Evolutionary conservation across 2,888 invertebrate genomes (phyloP), one percentile per base, ranked within the genome.

Genomic region (Trachelus stipa): DNA sequence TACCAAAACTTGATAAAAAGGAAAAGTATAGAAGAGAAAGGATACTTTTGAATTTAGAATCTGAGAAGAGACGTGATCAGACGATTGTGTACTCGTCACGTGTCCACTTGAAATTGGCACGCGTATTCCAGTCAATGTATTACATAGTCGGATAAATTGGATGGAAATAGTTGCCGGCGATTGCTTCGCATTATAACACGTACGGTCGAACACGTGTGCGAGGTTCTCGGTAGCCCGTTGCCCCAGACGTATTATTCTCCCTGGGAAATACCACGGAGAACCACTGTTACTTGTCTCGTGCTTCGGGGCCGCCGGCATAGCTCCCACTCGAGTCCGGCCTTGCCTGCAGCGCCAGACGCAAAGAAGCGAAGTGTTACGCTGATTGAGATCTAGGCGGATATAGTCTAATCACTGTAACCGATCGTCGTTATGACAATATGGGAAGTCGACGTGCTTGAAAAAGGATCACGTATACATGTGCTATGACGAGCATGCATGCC

Each of bases 401-500:
- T 34, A 68, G 34, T 31, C 69, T 77, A 80, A 79, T 74, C 75
- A 71, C 69, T 75, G 75, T 74, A 76, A 73, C 37, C 73, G 76
- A 69, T 77, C 81, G 34, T 68, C 31, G 69, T 76, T 79, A 79
- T 75, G 77, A 80, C 77, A 79, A 77, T 77, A 77, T 77, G 73
- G 73, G 33, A 79, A 76, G 77, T 76, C 79, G 79, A 76, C 76
- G 77, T 81, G 40, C 56, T 34, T 34, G 12, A 15, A 35, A 12
- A 31, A 31, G 71, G 6, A 12, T 34, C 71, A 33, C 31, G 71
- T 33, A 71, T 15, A 33, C 31, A 31, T 34, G 71, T 12, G 23
- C 12, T 71, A 71, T 1, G 71, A 23, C 15, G 56, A 56, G 56
- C 23, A 23, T 4, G 71, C 23, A 23, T 71, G 71, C 71, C 11